These are phyloP conservation scores for Drosophila subpulchrella DNA, from an alignment of 1,140 invertebrate species.

Conservation along the genomic window DNA sequence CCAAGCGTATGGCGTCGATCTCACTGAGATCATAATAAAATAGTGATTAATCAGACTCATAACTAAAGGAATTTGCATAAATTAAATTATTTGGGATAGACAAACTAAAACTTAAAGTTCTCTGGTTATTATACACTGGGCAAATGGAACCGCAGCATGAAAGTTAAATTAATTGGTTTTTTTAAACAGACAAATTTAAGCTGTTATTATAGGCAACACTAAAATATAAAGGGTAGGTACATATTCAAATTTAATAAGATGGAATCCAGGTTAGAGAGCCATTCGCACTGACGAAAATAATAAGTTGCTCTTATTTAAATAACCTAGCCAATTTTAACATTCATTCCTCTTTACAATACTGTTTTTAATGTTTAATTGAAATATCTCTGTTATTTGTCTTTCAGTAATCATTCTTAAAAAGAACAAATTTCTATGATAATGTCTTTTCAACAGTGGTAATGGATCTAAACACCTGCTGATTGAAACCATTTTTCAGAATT, in stretches of 20 bases:
- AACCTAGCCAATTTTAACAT: too few relatives aligned
- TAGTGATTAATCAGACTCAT: conserved; percentile 51
- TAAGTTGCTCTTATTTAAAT: too few relatives aligned
- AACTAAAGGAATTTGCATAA: conserved; percentile 36
- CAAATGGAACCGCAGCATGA: not conserved
- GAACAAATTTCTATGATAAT: not conserved
- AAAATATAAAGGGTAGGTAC: not conserved
- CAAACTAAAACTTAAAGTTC: conserved; percentile 13
- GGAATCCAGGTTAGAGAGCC: not conserved
- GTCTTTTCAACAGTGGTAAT: conserved; percentile 5
- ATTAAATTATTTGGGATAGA: conserved; percentile 20
- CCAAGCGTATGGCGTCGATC: conserved; percentile 88
- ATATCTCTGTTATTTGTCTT: not conserved
- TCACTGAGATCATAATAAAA: conserved; percentile 85
- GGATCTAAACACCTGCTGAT: not conserved
- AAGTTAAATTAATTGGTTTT: not conserved
- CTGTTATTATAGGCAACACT: conserved; percentile 12
- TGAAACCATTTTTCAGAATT: conserved; percentile 36
- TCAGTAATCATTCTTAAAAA: not conserved
- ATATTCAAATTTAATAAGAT: conserved; percentile 1
- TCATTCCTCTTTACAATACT: too few relatives aligned
- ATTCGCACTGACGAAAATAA: not conserved
- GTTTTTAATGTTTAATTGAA: too few relatives aligned
- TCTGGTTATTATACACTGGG: not conserved
- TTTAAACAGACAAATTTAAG: not conserved